Evolutionary conservation across 2,888 invertebrate genomes (phyloP), one percentile per base, ranked within the genome.

Genomic region (Embidobia sp.): DNA sequence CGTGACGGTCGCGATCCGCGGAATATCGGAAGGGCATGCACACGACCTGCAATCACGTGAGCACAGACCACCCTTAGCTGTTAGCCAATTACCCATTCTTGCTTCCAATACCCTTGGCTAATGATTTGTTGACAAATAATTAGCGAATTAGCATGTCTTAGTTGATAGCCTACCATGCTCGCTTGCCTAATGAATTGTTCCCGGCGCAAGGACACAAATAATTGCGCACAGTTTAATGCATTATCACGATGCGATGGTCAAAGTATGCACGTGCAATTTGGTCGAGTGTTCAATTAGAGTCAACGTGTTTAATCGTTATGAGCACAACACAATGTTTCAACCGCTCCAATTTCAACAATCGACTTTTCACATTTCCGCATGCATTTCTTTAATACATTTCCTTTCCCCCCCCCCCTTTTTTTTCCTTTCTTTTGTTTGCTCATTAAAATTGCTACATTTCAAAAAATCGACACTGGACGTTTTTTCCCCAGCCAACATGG

Each of bases 1-100:
- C 81, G 79, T 81, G 81, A 81, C 73, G 77, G 61, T 76, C 76
- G 76, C 67, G 49, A 73, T 73, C 73, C 66, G 49, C 53, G 76
- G 49, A 57, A 66, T 70, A 66, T 77, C 42, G 46, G 33, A 27
- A 70, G 69, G 64, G 76, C 51, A 57, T 64, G 59, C 53, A 10
- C 70, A 64, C 63, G 64, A 67, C 53, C 61, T 57, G 64, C 64
- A 73, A 78, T 67, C 78, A 67, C 51, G 72, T 63, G 35, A 57
- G 55, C 18, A 2, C 29, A 37, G 57, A 64, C 76, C 69, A 66
- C 63, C 69, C 61, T 70, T 74, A 73, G 69, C 37, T 53, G 22
- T 13, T 42, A 40, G 37, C 73, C 77, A 66, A 67, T 69, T 77
- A 49, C 53, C 35, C 46, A 69, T 69, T 69, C 51, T 53, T 61